Base-by-base conservation (phyloP, 2,797 vertebrate species). In the Leptatherina wallacei region DNA sequence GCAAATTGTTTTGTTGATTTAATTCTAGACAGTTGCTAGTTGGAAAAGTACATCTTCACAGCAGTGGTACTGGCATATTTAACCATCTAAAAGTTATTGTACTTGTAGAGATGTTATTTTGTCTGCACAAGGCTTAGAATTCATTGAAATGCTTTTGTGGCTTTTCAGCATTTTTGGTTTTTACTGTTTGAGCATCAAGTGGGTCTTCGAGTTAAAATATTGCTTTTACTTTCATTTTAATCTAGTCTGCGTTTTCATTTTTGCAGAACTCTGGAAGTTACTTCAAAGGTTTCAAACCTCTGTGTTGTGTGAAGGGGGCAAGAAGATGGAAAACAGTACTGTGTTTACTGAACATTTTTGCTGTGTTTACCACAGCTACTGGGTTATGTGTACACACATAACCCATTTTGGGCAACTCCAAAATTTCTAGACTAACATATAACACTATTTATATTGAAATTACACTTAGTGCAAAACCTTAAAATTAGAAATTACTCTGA, bases 141-240 rank as follows among this genome's bases (percentile, higher is more conserved):
- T 82, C 38, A 75, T 82, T 75, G 72, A 56, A 67, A 78, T 77
- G 66, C 73, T 73, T n/a, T 69, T 73, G 56, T 59, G 62, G 40
- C 60, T 80, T 75, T 73, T 68, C 77, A 47, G 60, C 66, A 87
- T 91, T 81, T 84, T 40, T 69, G 80, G 63, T 74, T 88, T 84
- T 75, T 42, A 56, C 70, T 65, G 44, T 75, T 73, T 38, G 73
- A 61, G 62, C 72, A 68, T 80, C 71, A 86, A 81, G 75, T 82
- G 76, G 24, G 71, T 69, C 68, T 64, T 79, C 72, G 44, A 36
- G 64, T 79, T 73, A 80, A 83, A 84, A 64, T 70, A 83, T 89
- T 74, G 72, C 73, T 81, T 68, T 74, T 73, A 68, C 80, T 67
- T 73, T 86, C 51, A 78, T 62, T 85, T 93, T 30, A 73, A 89